phyloP scores from a whole-genome alignment of 2,888 invertebrate genomes.

The Acrobasis repandana region DNA sequence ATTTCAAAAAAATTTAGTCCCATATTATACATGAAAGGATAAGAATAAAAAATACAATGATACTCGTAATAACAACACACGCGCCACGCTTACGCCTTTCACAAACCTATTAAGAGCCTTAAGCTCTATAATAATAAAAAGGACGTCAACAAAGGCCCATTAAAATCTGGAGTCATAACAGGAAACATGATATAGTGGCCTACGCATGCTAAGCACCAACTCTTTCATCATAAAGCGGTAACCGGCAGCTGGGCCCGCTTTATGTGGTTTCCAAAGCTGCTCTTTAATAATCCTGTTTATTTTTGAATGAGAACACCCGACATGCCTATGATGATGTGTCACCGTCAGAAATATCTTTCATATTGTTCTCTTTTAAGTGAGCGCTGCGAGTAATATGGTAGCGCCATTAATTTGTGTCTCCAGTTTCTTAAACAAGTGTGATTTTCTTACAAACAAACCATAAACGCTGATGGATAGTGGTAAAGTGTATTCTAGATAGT shows the following conservation, averaged over 20 bases:
- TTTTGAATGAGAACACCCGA: slow-evolving; percentile 73
- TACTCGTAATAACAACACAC: slow-evolving; percentile 55
- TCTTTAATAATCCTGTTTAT: slow-evolving; percentile 80
- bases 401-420: slow-evolving; percentile 21
- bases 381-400: slow-evolving; percentile 18
- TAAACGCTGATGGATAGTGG: neutral
- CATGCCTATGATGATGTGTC: slow-evolving; percentile 61
- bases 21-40: neutral
- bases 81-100: slow-evolving; percentile 50
- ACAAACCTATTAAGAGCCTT: slow-evolving; percentile 62
- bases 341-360: slow-evolving; percentile 43
- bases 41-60: slow-evolving; percentile 17
- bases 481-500: neutral
- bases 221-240: slow-evolving; percentile 78
- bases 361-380: slow-evolving; percentile 28
- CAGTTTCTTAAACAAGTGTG: slow-evolving; percentile 12
- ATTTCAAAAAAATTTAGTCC: too few relatives aligned
- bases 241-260: slow-evolving; percentile 75
- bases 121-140: slow-evolving; percentile 70
- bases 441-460: neutral
- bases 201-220: slow-evolving; percentile 57
- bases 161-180: slow-evolving; percentile 81
- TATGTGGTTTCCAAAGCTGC: slow-evolving; percentile 76
- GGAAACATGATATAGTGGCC: slow-evolving; percentile 77
- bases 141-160: slow-evolving; percentile 69